A percentile compares a stretch with the other conserved stretches of the same genome.
Conservation (phyloP, 2,888 invertebrate species). For the Choristoneura rosaceana region DNA sequence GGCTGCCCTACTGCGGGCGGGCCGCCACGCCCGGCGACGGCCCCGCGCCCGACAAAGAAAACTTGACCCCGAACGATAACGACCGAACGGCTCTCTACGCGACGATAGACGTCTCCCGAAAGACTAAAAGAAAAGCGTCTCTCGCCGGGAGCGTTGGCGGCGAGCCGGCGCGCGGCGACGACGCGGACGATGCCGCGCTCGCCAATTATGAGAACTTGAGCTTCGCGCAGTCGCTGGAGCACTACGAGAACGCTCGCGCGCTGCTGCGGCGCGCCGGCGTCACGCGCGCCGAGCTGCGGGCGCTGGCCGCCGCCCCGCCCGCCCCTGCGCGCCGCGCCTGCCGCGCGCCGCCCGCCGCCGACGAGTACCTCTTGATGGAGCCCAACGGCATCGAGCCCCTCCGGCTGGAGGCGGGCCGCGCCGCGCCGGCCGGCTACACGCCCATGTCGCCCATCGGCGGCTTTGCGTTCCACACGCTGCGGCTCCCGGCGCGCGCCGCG, state of each 20-base stretch:
- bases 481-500: constrained; percentile 59
- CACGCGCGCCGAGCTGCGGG: constrained; percentile 80
- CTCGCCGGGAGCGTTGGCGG: constrained; percentile 46
- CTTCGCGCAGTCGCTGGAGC: constrained; percentile 91
- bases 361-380: constrained; percentile 90
- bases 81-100: constrained; percentile 87
- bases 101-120: constrained; percentile 88
- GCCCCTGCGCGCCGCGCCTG: constrained; percentile 73
- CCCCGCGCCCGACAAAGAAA: constrained; percentile 82
- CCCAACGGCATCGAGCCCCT: constrained; percentile 75
- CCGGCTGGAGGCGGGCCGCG: constrained; percentile 50
- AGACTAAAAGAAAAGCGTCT: constrained; percentile 80
- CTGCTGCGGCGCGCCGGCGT: constrained; percentile 85
- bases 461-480: constrained; percentile 71
- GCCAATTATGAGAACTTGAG: constrained; percentile 90
- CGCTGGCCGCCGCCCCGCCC: constrained; percentile 66
- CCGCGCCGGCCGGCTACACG: constrained; percentile 85
- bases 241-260: constrained; percentile 92
- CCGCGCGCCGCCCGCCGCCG: constrained; percentile 51
- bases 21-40: constrained; percentile 58
- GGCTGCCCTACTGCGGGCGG: constrained; percentile 85
- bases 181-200: constrained; percentile 77
- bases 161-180: constrained; percentile 55
- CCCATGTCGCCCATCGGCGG: constrained; percentile 89
- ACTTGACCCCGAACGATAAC: constrained; percentile 68